Base-by-base conservation (phyloP, 2,888 invertebrate genomes). In the Phrixothrix hirtus region DNA sequence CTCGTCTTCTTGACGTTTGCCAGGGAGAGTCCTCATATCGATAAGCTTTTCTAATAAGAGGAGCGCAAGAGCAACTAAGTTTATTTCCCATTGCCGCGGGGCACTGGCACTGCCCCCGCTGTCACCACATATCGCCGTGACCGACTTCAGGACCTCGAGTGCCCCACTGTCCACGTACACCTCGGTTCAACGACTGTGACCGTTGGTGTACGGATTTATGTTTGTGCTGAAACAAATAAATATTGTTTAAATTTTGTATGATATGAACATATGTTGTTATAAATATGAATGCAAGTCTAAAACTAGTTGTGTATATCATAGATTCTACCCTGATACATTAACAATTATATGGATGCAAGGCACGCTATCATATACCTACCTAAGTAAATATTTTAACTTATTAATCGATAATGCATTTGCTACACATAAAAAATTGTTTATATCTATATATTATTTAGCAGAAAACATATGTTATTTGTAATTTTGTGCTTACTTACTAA, bases 21-120 rank as follows among this genome's bases (percentile, higher is more conserved):
- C 93, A 94, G 76, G 95, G 95, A 75, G 94, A 92, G 79, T 95
- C 93, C 79, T 92, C 95, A 80, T 94, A 93, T 75, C 95, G 89
- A 81, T 95, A 95, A 75, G 92, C 92, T 83, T 95, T 95, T 81
- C 94, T 89, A 79, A 95, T 89, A 75, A 96, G 85, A 71, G 96
- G 95, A 72, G 94, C 95, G 82, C 96, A 96, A 72, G 94, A 93
- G 82, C 94, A 95, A 78, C 92, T 93, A 76, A 96, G 83, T 83
- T 96, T 96, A 83, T 96, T 96, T 80, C 96, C 96, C 96, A 96
- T 94, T 76, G 84, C 81, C 76, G 81, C 83, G 77, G 81, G 70
- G 68, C 72, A 71, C 70, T 72, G 74, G 69, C 71, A 68, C 68
- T 73, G 67, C 66, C 85, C 84, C 84, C 86, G 84, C 82, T 86